These are phyloP conservation scores for Ernsta delagoae DNA, from an alignment of 2,888 invertebrate genomes.

Conservation along the genomic window DNA sequence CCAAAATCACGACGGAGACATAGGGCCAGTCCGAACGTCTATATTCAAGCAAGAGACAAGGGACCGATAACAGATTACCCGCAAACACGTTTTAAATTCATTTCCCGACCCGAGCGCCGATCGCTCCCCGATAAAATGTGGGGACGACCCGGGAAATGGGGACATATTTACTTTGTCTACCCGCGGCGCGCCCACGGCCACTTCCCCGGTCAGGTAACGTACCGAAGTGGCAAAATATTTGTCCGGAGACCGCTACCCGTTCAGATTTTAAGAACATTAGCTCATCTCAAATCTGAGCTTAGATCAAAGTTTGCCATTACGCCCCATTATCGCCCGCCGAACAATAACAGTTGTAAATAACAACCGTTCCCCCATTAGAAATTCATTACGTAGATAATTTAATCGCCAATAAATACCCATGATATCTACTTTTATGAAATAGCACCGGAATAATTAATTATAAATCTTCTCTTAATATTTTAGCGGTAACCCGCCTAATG, in stretches of 20 bases:
- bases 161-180: slow-evolving; percentile 84
- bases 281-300: slow-evolving; percentile 62
- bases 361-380: slow-evolving; percentile 14
- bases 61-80: slow-evolving; percentile 86
- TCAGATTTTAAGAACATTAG: slow-evolving; percentile 77
- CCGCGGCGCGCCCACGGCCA: slow-evolving; percentile 73
- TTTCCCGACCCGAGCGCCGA: slow-evolving; percentile 83
- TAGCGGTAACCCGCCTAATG: neutral
- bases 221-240: slow-evolving; percentile 83
- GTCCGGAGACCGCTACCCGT: slow-evolving; percentile 75
- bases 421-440: slow-evolving; percentile 15
- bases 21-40: slow-evolving; percentile 74
- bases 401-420: slow-evolving; percentile 24
- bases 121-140: slow-evolving; percentile 84
- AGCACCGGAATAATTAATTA: neutral
- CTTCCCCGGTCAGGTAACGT: slow-evolving; percentile 81
- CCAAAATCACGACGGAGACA: slow-evolving; percentile 71
- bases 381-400: slow-evolving; percentile 12
- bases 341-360: slow-evolving; percentile 30
- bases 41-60: slow-evolving; percentile 81
- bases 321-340: slow-evolving; percentile 31
- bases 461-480: slow-evolving; percentile 3
- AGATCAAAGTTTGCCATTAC: slow-evolving; percentile 49
- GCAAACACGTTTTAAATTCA: slow-evolving; percentile 85
- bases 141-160: slow-evolving; percentile 69